These are phyloP conservation scores for Uropetala carovei DNA, from an alignment of 2,888 invertebrate species.

Conservation along the genomic window DNA sequence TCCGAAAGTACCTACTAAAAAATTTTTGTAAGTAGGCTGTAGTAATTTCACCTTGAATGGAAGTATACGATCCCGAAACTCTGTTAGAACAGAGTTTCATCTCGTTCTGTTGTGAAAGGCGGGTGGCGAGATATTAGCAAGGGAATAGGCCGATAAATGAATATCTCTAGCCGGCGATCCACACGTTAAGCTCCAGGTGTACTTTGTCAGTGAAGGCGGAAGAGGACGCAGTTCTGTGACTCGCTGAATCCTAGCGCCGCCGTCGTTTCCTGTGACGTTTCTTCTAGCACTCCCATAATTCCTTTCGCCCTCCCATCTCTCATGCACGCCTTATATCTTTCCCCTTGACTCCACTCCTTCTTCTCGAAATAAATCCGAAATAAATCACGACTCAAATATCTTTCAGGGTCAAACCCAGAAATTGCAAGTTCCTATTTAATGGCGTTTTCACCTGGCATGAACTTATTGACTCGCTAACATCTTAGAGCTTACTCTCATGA, in stretches of 20 bases:
- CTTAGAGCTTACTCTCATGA: no score
- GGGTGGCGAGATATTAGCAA: no score
- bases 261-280: background rate
- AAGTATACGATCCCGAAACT: no score
- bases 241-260: background rate
- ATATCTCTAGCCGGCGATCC: no score
- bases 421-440: background rate
- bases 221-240: background rate
- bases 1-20: no score
- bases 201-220: background rate
- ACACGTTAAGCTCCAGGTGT: background rate
- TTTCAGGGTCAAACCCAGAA: slow-evolving; percentile 15
- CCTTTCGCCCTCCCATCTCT: background rate
- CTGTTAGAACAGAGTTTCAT: no score
- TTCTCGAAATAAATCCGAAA: slow-evolving; percentile 24
- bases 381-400: background rate
- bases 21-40: no score
- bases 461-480: background rate
- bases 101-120: no score
- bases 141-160: no score
- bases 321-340: no score
- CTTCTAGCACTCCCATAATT: background rate
- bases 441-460: background rate
- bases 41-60: no score
- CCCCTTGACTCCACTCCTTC: background rate